These are phyloP conservation scores for Labeo calbasu DNA, from an alignment of 2,797 vertebrate genomes.

Conservation along the genomic window DNA sequence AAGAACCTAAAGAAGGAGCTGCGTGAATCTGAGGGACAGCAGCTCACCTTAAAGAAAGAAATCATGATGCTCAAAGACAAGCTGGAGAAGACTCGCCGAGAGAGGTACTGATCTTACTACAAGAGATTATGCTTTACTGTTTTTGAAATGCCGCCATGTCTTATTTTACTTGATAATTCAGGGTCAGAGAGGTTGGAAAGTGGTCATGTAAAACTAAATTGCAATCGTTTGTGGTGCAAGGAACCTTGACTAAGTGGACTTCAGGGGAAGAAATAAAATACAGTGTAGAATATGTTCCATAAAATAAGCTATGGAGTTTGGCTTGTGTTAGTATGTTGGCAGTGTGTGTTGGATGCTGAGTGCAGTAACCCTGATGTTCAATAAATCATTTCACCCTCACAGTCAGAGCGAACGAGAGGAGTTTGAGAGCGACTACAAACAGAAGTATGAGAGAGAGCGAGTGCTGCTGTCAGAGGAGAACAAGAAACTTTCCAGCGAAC, in stretches of 20 bases:
- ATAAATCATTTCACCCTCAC: constrained; percentile 29
- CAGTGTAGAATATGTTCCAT: neutral
- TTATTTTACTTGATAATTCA: neutral
- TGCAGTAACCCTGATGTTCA: constrained; percentile 13
- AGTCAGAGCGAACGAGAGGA: constrained; percentile 94
- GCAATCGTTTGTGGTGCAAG: neutral
- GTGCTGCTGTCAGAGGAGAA: constrained; percentile 89
- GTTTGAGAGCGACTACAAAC: constrained; percentile 91
- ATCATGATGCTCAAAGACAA: constrained; percentile 96
- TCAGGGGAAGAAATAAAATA: neutral
- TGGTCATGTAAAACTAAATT: constrained; percentile 22
- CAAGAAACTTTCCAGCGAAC: constrained; percentile 91
- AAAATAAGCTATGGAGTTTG: constrained; percentile 1
- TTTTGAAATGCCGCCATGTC: neutral
- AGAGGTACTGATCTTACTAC: constrained; percentile 79
- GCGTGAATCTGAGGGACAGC: constrained; percentile 91
- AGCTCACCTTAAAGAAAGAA: constrained; percentile 94
- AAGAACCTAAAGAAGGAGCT: constrained; percentile 94
- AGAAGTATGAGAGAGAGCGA: constrained; percentile 93
- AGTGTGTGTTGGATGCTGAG: constrained; percentile 1
- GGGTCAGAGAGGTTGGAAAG: neutral
- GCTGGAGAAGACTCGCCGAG: constrained; percentile 93
- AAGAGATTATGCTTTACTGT: neutral
- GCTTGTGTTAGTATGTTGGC: neutral
- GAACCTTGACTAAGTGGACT: neutral